phyloP scores from a whole-genome alignment of 1,140 invertebrate genomes.

The Nymphalis io region DNA sequence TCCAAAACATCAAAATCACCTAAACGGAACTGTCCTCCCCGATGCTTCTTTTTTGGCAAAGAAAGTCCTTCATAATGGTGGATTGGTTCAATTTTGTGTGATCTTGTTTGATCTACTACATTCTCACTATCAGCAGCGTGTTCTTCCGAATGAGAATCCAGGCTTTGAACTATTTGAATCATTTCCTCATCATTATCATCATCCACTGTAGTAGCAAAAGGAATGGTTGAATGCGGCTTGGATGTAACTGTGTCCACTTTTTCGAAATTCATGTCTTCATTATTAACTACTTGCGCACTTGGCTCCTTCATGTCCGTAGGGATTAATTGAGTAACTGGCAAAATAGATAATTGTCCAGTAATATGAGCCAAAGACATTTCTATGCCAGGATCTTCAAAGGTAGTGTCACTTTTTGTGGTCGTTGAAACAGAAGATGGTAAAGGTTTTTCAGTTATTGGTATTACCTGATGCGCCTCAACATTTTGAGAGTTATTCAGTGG shows the following conservation, averaged over 20 bases:
- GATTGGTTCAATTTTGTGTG: slow-evolving; percentile 34
- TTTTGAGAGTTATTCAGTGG: slow-evolving; percentile 21
- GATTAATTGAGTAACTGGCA: slow-evolving; percentile 71
- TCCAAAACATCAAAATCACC: slow-evolving; percentile 73
- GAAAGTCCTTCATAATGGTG: slow-evolving; percentile 51
- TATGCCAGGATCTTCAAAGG: slow-evolving; percentile 73
- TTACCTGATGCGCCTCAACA: slow-evolving; percentile 32
- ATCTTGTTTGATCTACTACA: slow-evolving; percentile 53
- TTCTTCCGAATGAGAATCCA: slow-evolving; percentile 66
- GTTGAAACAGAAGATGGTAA: slow-evolving; percentile 48
- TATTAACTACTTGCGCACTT: slow-evolving; percentile 37
- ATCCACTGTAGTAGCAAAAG: slow-evolving; percentile 49
- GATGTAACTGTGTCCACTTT: slow-evolving; percentile 70
- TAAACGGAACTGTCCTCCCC: slow-evolving; percentile 54
- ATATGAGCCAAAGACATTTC: slow-evolving; percentile 79
- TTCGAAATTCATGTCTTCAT: slow-evolving; percentile 54
- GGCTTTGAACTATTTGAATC: slow-evolving; percentile 67
- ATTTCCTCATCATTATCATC: slow-evolving; percentile 60
- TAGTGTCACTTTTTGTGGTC: slow-evolving; percentile 56
- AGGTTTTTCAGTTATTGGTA: slow-evolving; percentile 49
- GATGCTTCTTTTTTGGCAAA: slow-evolving; percentile 63
- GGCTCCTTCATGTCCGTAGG: slow-evolving; percentile 54
- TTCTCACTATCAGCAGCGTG: slow-evolving; percentile 46
- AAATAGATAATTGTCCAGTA: slow-evolving; percentile 73
- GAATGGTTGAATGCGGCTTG: slow-evolving; percentile 57